phyloP scores from a whole-genome alignment of 2,888 invertebrate species.

The Pseudococcus jackbeardsleyi region DNA sequence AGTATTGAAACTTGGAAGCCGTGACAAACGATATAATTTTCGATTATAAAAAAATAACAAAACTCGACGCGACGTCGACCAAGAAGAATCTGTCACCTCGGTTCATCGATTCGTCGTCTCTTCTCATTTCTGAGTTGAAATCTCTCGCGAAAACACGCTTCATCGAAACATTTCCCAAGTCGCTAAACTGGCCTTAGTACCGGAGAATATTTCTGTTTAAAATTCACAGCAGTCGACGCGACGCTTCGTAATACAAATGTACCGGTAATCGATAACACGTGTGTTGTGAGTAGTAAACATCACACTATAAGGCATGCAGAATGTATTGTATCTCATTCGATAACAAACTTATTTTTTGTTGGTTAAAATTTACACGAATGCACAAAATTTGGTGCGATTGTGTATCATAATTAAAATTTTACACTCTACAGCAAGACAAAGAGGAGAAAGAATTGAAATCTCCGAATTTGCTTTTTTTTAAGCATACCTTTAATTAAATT shows the following conservation, averaged over 20 bases:
- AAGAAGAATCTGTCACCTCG: not conserved
- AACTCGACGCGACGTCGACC: not conserved
- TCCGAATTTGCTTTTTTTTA: too few species aligned
- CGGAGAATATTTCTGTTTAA: not conserved
- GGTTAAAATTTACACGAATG: too few species aligned
- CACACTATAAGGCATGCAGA: not conserved
- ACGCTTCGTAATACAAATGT: not conserved
- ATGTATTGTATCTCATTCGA: too few species aligned
- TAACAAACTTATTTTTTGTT: too few species aligned
- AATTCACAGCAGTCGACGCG: not conserved
- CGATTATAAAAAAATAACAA: not conserved
- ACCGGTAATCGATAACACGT: constrained; percentile 12
- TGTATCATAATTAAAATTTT: too few species aligned
- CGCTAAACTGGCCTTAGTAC: not conserved
- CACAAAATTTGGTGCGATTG: too few species aligned
- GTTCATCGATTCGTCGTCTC: not conserved
- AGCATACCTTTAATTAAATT: too few species aligned
- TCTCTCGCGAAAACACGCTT: not conserved
- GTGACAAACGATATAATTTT: not conserved
- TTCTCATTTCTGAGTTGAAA: not conserved
- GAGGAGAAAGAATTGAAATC: too few species aligned
- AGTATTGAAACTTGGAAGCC: not conserved
- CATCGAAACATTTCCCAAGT: not conserved
- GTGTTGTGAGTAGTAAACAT: not conserved
- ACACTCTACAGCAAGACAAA: too few species aligned